Evolutionary conservation across 2,888 invertebrate genomes (phyloP), one percentile per base, ranked within the genome.

Genomic region (Ariolimax columbianus): DNA sequence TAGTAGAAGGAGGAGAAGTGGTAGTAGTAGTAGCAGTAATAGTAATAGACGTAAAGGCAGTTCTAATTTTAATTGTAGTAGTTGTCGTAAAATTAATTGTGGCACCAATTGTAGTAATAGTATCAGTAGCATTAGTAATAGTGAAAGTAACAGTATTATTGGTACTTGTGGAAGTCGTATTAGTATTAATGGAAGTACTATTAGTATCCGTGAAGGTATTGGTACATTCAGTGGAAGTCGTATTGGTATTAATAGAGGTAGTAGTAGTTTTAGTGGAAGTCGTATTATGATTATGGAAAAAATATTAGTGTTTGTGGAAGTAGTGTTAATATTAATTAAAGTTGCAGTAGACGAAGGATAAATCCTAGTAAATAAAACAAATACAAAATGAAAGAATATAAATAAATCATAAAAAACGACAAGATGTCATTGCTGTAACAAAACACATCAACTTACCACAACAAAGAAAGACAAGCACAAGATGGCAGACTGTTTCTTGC

Each of bases 111-210:
- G 82, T 82, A 82, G 72, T 72, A 82, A 72, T 82, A 82, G 82
- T 82, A 82, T 72, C 72, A 82, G 82, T 82, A 82, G 82, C 47
- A 82, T 72, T 82, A 82, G 82, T 82, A 72, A 72, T 72, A 82
- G 72, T 82, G 72, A 72, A 72, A 82, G 82, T 72, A 82, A 72
- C 72, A 82, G 82, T 70, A 72, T 72, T 72, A 82, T 72, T 70
- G 72, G 82, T 72, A 82, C 72, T 72, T 72, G 82, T 72, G 36
- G 73, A 43, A 82, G 82, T 72, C 47, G 38, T 47, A 72, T 72
- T 59, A 59, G 59, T 59, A 59, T 11, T 59, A 59, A 26, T 59
- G 23, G 59, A 19, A 59, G 59, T 59, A 59, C 17, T 59, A 59
- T 14, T 14, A 47, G 47, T 9, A 47, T 47, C 47, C 47, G 9